These are phyloP conservation scores for Abrostola triplasia DNA, from an alignment of 2,888 invertebrate species.

Conservation along the genomic window DNA sequence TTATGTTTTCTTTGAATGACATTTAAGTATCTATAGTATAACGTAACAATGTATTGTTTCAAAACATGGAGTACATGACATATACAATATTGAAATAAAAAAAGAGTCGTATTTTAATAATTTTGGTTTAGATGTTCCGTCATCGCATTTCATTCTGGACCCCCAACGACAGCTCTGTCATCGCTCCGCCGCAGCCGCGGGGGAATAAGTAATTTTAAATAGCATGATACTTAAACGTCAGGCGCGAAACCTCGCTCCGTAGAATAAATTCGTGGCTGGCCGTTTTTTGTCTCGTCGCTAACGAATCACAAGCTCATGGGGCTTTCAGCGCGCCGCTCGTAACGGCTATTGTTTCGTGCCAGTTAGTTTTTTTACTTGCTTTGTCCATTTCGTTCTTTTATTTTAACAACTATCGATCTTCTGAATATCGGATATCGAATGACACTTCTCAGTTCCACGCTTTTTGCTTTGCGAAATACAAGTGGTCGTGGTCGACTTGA, in stretches of 20 bases:
- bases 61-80: no score
- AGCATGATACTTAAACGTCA: slow-evolving; percentile 50
- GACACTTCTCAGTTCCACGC: slow-evolving; percentile 45
- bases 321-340: slow-evolving; percentile 71
- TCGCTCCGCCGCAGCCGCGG: slow-evolving; percentile 31
- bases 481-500: neutral
- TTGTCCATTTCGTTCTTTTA: slow-evolving; percentile 63
- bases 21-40: slow-evolving; percentile 45
- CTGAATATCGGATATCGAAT: slow-evolving; percentile 51
- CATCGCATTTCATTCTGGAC: slow-evolving; percentile 46
- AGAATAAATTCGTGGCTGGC: slow-evolving; percentile 44
- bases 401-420: slow-evolving; percentile 66
- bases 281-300: slow-evolving; percentile 68
- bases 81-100: no score
- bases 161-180: slow-evolving; percentile 43
- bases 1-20: slow-evolving; percentile 29
- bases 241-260: slow-evolving; percentile 40
- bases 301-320: slow-evolving; percentile 75
- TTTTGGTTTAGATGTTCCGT: slow-evolving; percentile 46
- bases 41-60: no score
- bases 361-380: slow-evolving; percentile 64
- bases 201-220: slow-evolving; percentile 51
- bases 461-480: slow-evolving; percentile 35
- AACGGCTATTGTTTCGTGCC: slow-evolving; percentile 72
- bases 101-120: slow-evolving; percentile 37